Conservation (phyloP, 2,113 vertebrate species). For the human (Homo sapiens) region GRCh38 chr7:53070001-53070500, state of each 20-base stretch:
- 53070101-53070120: accelerated
- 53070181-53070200: background rate
- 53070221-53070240: no score
- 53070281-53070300: background rate
- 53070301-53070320: background rate
- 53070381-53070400: background rate
- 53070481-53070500: background rate
- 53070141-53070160: background rate
- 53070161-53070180: background rate
- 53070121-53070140: background rate
- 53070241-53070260: no score
- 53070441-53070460: background rate
- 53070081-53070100: accelerated
- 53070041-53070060: background rate
- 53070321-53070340: background rate
- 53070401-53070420: background rate
- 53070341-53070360: background rate
- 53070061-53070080: accelerated
- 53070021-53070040: background rate
- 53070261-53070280: no score
- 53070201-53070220: no score
- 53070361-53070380: background rate
- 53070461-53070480: background rate
- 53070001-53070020: background rate
- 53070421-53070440: background rate